Percentiles rank a stretch among this genome's conserved stretches.
Conservation (phyloP, 2,113 vertebrate species). For the Mastomys coucha region DNA sequence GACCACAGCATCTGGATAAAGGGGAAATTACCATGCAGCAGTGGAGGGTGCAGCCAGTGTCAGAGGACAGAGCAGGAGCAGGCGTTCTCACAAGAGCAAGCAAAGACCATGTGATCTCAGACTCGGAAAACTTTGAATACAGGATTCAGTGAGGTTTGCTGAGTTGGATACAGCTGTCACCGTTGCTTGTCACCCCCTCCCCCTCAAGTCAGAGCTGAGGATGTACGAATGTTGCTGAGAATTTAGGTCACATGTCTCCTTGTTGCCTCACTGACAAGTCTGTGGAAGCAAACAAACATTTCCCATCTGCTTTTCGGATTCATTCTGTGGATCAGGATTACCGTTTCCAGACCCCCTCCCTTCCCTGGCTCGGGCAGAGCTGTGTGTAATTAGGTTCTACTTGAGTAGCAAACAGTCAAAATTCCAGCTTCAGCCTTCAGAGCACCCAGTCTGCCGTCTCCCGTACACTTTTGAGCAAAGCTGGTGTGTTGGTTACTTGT, state of each 20-base stretch:
- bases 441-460: conserved; percentile 8
- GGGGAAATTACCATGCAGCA: rapidly evolving
- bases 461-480: neutral
- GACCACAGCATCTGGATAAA: neutral
- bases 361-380: neutral
- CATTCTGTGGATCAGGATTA: neutral
- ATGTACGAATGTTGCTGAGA: conserved; percentile 7
- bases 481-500: neutral
- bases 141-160: conserved; percentile 20
- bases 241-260: neutral
- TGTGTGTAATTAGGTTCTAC: conserved; percentile 47
- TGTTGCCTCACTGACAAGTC: conserved; percentile 1
- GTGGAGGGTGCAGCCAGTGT: neutral
- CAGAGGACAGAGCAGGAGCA: neutral
- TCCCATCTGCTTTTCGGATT: conserved; percentile 67
- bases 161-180: neutral
- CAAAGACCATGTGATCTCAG: neutral
- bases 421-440: neutral
- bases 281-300: conserved; percentile 55
- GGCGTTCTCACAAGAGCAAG: neutral
- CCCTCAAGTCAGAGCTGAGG: neutral
- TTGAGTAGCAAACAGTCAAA: conserved; percentile 40
- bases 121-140: neutral
- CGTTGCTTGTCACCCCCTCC: neutral
- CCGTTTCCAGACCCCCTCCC: conserved; percentile 39